phyloP scores from a whole-genome alignment of 2,888 invertebrate genomes.

The Bugula neritina region DNA sequence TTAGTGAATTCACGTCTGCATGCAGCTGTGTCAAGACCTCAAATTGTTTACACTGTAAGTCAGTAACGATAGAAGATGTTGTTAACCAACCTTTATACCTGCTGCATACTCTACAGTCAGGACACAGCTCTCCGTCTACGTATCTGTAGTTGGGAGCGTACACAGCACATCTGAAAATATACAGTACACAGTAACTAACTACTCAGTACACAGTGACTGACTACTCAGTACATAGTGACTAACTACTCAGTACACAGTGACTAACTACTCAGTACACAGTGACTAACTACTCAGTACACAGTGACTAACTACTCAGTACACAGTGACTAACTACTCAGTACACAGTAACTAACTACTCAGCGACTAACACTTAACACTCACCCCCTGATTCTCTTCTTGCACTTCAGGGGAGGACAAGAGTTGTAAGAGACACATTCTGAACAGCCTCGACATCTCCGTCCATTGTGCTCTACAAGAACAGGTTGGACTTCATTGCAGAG shows the following conservation, averaged over 20 bases:
- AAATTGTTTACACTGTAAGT: no score
- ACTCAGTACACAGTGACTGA: background rate
- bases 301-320: background rate
- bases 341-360: background rate
- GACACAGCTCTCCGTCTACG: slow-evolving; percentile 16
- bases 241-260: background rate
- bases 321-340: background rate
- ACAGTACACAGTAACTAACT: no score
- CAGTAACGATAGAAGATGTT: no score
- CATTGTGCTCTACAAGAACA: background rate
- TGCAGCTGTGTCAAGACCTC: no score
- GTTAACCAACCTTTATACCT: slow-evolving; percentile 21
- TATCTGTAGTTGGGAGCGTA: slow-evolving; percentile 20
- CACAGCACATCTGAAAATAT: slow-evolving; percentile 15
- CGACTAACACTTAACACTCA: background rate
- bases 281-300: background rate
- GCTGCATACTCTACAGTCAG: slow-evolving; percentile 18
- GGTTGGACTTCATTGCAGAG: slow-evolving; percentile 13
- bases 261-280: background rate
- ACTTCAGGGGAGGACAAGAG: background rate
- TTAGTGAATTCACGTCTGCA: no score
- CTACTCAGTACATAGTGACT: background rate
- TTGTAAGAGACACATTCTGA: slow-evolving; percentile 17
- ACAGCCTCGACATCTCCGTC: slow-evolving; percentile 2
- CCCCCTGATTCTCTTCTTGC: background rate